phyloP scores from a whole-genome alignment of 1,140 invertebrate genomes.

The Zaprionus camerounensis region DNA sequence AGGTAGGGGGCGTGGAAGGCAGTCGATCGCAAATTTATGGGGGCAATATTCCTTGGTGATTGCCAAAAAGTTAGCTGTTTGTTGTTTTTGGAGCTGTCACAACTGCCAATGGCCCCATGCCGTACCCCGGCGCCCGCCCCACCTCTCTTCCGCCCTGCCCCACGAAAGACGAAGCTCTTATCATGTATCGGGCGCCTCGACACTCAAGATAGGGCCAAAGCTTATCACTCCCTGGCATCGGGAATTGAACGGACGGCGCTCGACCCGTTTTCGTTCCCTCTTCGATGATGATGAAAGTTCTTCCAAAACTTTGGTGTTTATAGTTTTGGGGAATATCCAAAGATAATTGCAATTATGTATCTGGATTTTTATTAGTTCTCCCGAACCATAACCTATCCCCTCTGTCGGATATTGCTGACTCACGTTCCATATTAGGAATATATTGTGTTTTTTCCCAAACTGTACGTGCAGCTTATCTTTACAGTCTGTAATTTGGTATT shows the following conservation, averaged over 20 bases:
- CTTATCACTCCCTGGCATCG: conserved; percentile 49
- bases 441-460: background rate
- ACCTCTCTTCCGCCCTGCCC: background rate
- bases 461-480: conserved; percentile 29
- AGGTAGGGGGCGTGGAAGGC: background rate
- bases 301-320: background rate
- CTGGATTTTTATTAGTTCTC: background rate
- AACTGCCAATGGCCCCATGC: conserved; percentile 12
- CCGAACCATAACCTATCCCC: conserved; percentile 51
- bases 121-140: background rate
- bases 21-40: conserved; percentile 29
- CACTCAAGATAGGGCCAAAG: conserved; percentile 33
- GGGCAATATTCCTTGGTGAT: conserved; percentile 34
- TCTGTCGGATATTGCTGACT: conserved; percentile 19
- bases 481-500: conserved; percentile 35
- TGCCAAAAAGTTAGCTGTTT: conserved; percentile 27
- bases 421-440: conserved; percentile 11
- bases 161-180: conserved; percentile 18
- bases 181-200: conserved; percentile 37
- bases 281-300: conserved; percentile 25
- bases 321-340: background rate
- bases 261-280: background rate
- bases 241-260: conserved; percentile 27
- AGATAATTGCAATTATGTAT: background rate
- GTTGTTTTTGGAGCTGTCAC: background rate